A percentile compares a stretch with the other conserved stretches of the same genome.
Conservation (phyloP, 2,113 vertebrate genomes). For the Bubo blakistoni region DNA sequence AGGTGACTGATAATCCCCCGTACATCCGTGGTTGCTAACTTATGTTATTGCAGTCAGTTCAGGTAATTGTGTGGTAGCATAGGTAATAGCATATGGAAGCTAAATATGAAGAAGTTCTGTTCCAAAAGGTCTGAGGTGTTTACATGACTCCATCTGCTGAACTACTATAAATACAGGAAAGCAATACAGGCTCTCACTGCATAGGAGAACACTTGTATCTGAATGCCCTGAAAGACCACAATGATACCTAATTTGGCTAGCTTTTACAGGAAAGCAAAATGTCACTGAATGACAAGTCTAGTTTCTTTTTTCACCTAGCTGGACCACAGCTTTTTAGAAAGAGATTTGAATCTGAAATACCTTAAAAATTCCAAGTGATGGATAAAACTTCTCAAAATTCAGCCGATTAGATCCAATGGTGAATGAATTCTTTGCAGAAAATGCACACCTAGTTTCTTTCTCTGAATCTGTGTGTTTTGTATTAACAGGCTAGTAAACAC, state of each 20-base stretch:
- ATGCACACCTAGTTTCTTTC: background rate
- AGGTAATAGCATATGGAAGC: background rate
- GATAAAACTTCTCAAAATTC: background rate
- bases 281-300: background rate
- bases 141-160: background rate
- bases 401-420: background rate
- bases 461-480: background rate
- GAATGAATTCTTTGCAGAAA: background rate
- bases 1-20: background rate
- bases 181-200: background rate
- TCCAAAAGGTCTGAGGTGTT: background rate
- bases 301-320: background rate
- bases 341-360: background rate
- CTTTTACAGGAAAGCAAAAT: background rate
- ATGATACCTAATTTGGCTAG: background rate
- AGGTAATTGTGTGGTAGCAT: background rate
- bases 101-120: background rate
- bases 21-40: rapidly evolving
- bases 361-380: background rate
- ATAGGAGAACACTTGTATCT: background rate
- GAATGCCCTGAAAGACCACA: background rate
- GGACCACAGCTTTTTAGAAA: background rate
- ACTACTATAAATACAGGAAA: background rate
- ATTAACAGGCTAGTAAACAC: background rate
- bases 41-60: background rate